Evolutionary conservation across 2,113 vertebrate species (phyloP).

Genomic region (Corythoichthys haematopterus): DNA sequence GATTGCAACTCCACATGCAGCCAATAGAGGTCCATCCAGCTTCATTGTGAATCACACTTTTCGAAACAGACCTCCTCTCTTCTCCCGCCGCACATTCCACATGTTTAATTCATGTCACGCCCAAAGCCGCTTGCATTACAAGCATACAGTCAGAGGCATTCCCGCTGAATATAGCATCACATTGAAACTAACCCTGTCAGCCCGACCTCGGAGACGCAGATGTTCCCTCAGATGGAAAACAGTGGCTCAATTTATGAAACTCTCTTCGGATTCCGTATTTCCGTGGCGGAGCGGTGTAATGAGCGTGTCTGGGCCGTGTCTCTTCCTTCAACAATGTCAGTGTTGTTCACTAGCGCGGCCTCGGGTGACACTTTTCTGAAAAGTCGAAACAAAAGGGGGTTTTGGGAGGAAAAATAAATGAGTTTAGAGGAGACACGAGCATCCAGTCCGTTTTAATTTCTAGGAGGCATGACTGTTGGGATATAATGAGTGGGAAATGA

Average conservation of each 20-base stretch:
- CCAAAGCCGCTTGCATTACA: slow-evolving; percentile 12
- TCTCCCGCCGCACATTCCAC: slow-evolving; percentile 21
- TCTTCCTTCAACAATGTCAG: slow-evolving; percentile 25
- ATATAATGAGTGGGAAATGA: too few relatives aligned
- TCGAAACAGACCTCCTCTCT: slow-evolving; percentile 11
- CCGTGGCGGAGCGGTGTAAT: background rate
- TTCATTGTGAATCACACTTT: background rate
- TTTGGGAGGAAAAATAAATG: background rate
- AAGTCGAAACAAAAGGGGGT: slow-evolving; percentile 8
- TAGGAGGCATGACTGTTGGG: slow-evolving; percentile 3
- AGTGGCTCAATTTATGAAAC: slow-evolving; percentile 16
- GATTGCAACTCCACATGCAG: background rate
- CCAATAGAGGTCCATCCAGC: slow-evolving; percentile 53
- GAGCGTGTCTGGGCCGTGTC: slow-evolving; percentile 17
- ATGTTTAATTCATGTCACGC: slow-evolving; percentile 33
- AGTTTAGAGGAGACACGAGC: background rate
- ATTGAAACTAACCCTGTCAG: slow-evolving; percentile 3
- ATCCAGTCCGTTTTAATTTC: slow-evolving; percentile 11
- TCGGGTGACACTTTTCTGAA: background rate
- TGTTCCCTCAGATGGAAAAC: slow-evolving; percentile 21
- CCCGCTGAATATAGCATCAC: slow-evolving; percentile 20
- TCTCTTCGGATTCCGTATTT: slow-evolving; percentile 27
- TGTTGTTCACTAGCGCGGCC: slow-evolving; percentile 28
- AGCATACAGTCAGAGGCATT: background rate
- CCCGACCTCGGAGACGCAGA: slow-evolving; percentile 12